Evolutionary conservation across 1,140 invertebrate species (phyloP).

Genomic region (Ridgeia piscesae): DNA sequence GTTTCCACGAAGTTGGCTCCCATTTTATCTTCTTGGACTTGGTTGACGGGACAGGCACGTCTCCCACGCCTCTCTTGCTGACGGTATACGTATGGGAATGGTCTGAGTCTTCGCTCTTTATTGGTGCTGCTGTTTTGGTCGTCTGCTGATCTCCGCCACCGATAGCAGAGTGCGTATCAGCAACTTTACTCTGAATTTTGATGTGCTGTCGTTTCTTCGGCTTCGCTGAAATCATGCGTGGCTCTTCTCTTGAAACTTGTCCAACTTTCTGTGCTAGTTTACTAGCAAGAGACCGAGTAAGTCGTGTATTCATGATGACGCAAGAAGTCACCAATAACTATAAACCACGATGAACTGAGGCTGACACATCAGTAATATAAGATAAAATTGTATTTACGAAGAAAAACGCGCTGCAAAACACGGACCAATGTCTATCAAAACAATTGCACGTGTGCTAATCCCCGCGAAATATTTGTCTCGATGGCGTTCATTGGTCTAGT

Average conservation of each 20-base stretch:
- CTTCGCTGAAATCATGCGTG: background rate
- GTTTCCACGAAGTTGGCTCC: conserved; percentile 75
- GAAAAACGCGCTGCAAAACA: background rate
- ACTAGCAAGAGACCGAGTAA: background rate
- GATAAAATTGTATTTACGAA: background rate
- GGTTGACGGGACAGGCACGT: background rate
- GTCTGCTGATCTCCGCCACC: background rate
- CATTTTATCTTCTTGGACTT: conserved; percentile 56
- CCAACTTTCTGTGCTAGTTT: background rate
- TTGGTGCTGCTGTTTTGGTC: background rate
- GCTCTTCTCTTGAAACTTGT: background rate
- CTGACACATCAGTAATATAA: too few relatives aligned
- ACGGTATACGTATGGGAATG: too few relatives aligned
- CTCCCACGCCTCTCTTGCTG: background rate
- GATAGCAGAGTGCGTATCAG: background rate
- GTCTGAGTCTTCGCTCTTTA: background rate
- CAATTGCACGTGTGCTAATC: background rate
- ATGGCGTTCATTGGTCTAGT: background rate
- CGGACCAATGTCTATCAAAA: background rate
- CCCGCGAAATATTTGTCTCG: background rate
- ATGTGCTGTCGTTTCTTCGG: background rate
- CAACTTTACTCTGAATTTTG: background rate
- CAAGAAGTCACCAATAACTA: background rate
- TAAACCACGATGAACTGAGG: background rate
- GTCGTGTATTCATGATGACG: background rate